phyloP scores from a whole-genome alignment of 2,113 vertebrate genomes.

The Poecile atricapillus region DNA sequence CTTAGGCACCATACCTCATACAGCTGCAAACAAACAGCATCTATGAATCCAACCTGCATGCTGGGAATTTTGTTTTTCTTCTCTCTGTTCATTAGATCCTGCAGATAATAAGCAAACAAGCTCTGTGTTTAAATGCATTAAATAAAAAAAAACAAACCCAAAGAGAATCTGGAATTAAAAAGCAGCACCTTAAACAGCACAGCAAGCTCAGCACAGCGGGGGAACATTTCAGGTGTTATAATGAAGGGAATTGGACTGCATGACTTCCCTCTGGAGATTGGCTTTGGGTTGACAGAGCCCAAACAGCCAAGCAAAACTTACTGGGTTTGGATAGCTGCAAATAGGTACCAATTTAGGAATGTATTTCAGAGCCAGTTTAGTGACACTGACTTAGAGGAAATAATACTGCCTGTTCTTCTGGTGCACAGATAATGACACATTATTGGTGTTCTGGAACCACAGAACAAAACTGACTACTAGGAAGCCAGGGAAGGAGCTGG shows the following conservation, averaged over 20 bases:
- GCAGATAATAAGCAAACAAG: background rate
- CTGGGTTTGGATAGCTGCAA: background rate
- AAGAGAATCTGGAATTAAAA: background rate
- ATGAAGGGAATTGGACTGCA: background rate
- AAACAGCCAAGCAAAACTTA: background rate
- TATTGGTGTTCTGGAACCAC: background rate
- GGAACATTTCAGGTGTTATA: background rate
- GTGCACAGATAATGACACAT: background rate
- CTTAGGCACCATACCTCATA: conserved; percentile 84
- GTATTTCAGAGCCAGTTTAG: background rate
- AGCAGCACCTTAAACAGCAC: background rate
- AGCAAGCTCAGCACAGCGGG: background rate
- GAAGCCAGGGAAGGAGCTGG: background rate
- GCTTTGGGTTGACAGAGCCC: background rate
- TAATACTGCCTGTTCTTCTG: background rate
- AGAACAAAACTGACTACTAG: background rate
- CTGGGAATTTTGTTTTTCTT: conserved; percentile 97
- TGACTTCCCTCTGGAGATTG: background rate
- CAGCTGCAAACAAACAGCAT: conserved; percentile 91
- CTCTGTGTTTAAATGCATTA: background rate
- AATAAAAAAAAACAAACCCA: background rate
- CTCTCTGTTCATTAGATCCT: conserved; percentile 99
- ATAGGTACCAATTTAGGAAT: background rate
- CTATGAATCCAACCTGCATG: conserved; percentile 99
- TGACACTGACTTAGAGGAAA: background rate